These are phyloP conservation scores for Valencia hispanica DNA, from an alignment of 2,797 vertebrate genomes.

Conservation along the genomic window DNA sequence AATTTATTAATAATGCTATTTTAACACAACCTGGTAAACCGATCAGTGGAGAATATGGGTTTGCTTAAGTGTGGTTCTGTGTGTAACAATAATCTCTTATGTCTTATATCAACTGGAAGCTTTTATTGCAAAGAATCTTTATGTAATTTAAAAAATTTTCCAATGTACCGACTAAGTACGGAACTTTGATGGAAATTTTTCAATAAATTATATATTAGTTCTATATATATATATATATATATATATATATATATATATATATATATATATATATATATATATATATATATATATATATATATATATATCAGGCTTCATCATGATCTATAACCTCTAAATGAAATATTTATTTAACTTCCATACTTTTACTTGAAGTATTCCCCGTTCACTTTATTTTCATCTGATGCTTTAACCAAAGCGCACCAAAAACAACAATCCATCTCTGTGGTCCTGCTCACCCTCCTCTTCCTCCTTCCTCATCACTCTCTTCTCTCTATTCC, in stretches of 20 bases:
- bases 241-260: no score
- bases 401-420: constrained; percentile 42
- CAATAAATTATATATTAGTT: constrained; percentile 35
- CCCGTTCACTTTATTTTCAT: constrained; percentile 44
- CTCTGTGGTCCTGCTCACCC: constrained; percentile 38
- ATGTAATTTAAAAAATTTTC: no score
- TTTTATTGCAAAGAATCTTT: no score
- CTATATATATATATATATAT: neutral
- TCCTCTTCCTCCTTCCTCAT: constrained; percentile 57
- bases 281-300: neutral
- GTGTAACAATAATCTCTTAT: constrained; percentile 21
- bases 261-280: no score
- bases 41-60: no score
- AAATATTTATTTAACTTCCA: constrained; percentile 43
- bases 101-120: constrained; percentile 2
- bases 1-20: no score
- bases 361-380: constrained; percentile 41
- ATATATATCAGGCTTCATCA: constrained; percentile 21
- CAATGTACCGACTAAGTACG: neutral
- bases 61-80: no score
- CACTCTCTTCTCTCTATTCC: constrained; percentile 75
- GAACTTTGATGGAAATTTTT: neutral
- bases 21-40: no score
- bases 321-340: constrained; percentile 32
- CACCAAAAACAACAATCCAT: constrained; percentile 53